Evolutionary conservation across 1,140 invertebrate genomes (phyloP).

Genomic region (Drosophila ironensis): DNA sequence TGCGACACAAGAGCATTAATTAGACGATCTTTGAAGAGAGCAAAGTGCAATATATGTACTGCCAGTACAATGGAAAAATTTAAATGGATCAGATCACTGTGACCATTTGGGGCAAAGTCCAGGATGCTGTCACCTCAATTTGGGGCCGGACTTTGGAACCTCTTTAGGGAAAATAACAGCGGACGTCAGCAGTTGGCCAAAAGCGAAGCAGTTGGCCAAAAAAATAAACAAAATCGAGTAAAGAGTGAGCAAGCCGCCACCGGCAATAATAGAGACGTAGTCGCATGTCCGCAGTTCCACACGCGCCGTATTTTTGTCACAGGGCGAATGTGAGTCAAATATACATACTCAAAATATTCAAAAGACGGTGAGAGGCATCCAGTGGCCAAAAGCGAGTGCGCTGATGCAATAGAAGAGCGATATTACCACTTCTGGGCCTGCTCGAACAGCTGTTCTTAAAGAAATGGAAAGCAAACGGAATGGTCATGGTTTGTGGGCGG

Average conservation of each 20-base stretch:
- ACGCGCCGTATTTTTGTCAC: constrained; percentile 52
- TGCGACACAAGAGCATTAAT: constrained; percentile 28
- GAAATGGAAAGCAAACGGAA: not conserved
- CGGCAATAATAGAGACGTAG: constrained; percentile 49
- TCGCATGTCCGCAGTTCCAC: constrained; percentile 9
- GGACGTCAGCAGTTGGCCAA: constrained; percentile 63
- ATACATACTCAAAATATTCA: constrained; percentile 50
- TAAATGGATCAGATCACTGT: constrained; percentile 12
- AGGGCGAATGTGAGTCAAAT: constrained; percentile 73
- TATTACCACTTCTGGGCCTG: not conserved
- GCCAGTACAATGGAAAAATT: constrained; percentile 42
- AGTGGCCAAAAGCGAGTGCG: constrained; percentile 2
- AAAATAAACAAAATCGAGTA: constrained; percentile 28
- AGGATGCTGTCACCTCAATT: constrained; percentile 34
- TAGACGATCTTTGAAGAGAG: not conserved
- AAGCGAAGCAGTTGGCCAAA: constrained; percentile 62
- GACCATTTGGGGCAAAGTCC: constrained; percentile 38
- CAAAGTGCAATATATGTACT: constrained; percentile 5
- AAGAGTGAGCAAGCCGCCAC: constrained; percentile 11
- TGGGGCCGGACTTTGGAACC: constrained; percentile 56
- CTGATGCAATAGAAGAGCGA: constrained; percentile 27
- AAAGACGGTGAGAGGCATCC: constrained; percentile 13
- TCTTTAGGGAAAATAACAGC: constrained; percentile 19
- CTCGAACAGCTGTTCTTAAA: constrained; percentile 19
- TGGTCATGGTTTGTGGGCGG: constrained; percentile 6